phyloP scores from a whole-genome alignment of 2,797 vertebrate species.

The Aulostomus chinensis region DNA sequence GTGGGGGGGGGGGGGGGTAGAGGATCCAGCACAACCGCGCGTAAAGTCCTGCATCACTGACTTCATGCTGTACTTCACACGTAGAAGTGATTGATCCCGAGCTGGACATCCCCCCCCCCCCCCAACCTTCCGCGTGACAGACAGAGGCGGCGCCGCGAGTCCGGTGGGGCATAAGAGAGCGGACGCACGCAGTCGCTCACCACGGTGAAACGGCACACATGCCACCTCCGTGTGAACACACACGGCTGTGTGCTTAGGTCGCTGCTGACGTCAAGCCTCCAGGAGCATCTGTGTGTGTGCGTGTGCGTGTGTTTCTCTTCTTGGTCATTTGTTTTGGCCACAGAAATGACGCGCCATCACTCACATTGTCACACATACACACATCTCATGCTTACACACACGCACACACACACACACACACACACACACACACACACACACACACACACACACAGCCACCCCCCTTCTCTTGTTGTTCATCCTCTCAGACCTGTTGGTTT shows the following conservation, averaged over 20 bases:
- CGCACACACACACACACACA: slow-evolving; percentile 22
- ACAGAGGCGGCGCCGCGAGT: no score
- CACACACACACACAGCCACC: neutral
- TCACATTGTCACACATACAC: slow-evolving; percentile 58
- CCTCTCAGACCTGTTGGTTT: no score
- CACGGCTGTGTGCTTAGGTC: slow-evolving; percentile 64
- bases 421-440: neutral
- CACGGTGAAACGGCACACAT: slow-evolving; percentile 64
- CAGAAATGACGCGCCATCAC: slow-evolving; percentile 59
- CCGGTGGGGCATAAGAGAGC: no score
- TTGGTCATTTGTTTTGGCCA: slow-evolving; percentile 62
- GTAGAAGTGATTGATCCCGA: no score
- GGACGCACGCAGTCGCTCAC: slow-evolving; percentile 33
- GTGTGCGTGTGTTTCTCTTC: slow-evolving; percentile 49
- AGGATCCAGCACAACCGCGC: no score
- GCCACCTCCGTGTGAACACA: slow-evolving; percentile 68
- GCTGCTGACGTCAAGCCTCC: slow-evolving; percentile 61
- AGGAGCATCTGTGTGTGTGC: slow-evolving; percentile 57
- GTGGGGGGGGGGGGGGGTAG: no score
- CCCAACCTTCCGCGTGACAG: no score
- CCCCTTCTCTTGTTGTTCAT: no score
- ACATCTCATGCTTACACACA: slow-evolving; percentile 5
- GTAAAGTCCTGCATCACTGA: no score
- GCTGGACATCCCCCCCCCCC: no score
- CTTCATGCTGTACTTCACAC: no score